Evolutionary conservation across 2,888 invertebrate genomes (phyloP).

Genomic region (Diaphora mendica): DNA sequence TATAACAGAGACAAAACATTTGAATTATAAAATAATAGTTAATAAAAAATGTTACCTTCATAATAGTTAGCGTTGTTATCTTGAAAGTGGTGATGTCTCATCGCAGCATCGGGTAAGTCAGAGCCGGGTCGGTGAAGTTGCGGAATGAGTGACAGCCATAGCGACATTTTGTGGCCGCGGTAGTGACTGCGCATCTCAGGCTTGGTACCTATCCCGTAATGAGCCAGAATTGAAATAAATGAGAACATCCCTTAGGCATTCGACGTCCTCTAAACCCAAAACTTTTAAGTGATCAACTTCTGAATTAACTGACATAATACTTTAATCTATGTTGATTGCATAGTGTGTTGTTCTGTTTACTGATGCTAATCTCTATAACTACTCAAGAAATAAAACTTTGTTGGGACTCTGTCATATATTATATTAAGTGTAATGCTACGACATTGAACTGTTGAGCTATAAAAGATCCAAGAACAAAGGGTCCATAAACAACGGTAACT

Average conservation of each 20-base stretch:
- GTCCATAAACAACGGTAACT: slow-evolving; percentile 32
- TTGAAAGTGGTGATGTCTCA: slow-evolving; percentile 95
- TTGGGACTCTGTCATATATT: slow-evolving; percentile 14
- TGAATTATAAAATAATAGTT: background rate
- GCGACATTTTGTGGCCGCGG: slow-evolving; percentile 96
- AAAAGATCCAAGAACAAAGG: slow-evolving; percentile 24
- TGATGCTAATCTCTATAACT: slow-evolving; percentile 34
- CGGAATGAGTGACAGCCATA: slow-evolving; percentile 96
- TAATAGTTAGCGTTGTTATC: slow-evolving; percentile 93
- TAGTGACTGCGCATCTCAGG: slow-evolving; percentile 95
- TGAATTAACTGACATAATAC: slow-evolving; percentile 41
- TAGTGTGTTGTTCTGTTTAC: slow-evolving; percentile 34
- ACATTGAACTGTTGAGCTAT: slow-evolving; percentile 29
- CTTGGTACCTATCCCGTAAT: slow-evolving; percentile 85
- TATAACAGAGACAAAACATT: background rate
- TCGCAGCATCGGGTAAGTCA: slow-evolving; percentile 91
- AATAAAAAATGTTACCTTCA: slow-evolving; percentile 86
- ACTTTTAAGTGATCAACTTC: slow-evolving; percentile 62
- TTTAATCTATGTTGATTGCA: slow-evolving; percentile 37
- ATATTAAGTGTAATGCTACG: slow-evolving; percentile 29
- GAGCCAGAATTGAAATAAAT: slow-evolving; percentile 66
- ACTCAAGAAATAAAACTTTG: slow-evolving; percentile 31
- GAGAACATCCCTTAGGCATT: slow-evolving; percentile 48
- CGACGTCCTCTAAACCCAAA: slow-evolving; percentile 54
- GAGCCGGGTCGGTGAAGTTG: slow-evolving; percentile 94